These are phyloP conservation scores for Cryptoleucopteryx plumbea DNA, from an alignment of 2,113 vertebrate species.

Conservation along the genomic window DNA sequence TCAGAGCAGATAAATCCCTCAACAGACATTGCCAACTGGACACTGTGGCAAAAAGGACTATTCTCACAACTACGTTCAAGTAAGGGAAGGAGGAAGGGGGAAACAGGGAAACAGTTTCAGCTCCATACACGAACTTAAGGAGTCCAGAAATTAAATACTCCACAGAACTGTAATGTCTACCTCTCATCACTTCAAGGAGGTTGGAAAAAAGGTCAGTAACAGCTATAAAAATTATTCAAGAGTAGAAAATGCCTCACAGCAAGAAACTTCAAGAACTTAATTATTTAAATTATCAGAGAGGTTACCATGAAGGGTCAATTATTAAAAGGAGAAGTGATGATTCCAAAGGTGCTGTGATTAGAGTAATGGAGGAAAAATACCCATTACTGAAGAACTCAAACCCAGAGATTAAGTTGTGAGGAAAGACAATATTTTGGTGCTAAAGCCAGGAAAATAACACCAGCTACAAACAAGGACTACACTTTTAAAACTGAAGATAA, in stretches of 20 bases:
- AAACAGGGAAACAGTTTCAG: not conserved
- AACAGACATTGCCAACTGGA: accelerated
- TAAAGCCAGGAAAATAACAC: not conserved
- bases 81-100: not conserved
- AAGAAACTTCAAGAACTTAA: not conserved
- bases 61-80: not conserved
- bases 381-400: not conserved
- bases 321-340: not conserved
- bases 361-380: not conserved
- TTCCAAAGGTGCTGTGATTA: not conserved
- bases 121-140: not conserved
- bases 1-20: not conserved
- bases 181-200: not conserved
- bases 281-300: not conserved
- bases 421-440: not conserved
- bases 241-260: not conserved
- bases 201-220: not conserved
- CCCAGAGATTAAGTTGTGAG: not conserved
- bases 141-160: not conserved
- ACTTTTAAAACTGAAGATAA: not conserved
- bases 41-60: not conserved
- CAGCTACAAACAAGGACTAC: not conserved
- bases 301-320: not conserved
- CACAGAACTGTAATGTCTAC: not conserved
- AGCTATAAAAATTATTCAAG: not conserved